phyloP scores from a whole-genome alignment of 2,888 invertebrate genomes.

The Itoplectis maculator region DNA sequence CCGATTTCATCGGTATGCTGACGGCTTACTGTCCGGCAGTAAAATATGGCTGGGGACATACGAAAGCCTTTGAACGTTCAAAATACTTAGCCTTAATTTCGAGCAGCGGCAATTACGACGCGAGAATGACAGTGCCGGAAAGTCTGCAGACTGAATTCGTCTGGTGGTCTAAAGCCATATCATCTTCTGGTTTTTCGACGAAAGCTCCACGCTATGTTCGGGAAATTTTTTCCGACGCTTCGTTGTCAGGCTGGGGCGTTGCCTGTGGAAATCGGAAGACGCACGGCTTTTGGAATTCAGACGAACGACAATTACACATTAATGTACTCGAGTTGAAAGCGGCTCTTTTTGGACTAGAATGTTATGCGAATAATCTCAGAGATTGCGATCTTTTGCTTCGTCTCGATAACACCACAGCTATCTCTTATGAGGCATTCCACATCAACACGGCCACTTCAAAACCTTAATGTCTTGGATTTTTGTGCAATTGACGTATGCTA shows the following conservation, averaged over 20 bases:
- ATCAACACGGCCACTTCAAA: too few relatives aligned
- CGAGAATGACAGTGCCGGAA: conserved; percentile 34
- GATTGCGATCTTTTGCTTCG: conserved; percentile 50
- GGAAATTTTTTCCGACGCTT: conserved; percentile 31
- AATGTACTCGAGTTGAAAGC: conserved; percentile 56
- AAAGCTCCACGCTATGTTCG: neutral
- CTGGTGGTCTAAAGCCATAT: conserved; percentile 44
- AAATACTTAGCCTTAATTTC: conserved; percentile 32
- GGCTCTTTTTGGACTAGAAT: conserved; percentile 54
- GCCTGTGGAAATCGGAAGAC: conserved; percentile 4
- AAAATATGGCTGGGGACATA: conserved; percentile 49
- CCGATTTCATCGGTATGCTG: conserved; percentile 40
- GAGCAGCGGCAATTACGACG: conserved; percentile 35
- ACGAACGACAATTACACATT: conserved; percentile 46
- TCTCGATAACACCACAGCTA: conserved; percentile 62
- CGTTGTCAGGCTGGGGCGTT: conserved; percentile 17
- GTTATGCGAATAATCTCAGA: conserved; percentile 45
- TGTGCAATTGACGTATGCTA: too few relatives aligned
- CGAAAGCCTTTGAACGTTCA: conserved; percentile 39
- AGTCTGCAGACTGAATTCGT: conserved; percentile 40
- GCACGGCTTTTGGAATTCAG: conserved; percentile 47
- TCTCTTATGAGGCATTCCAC: too few relatives aligned
- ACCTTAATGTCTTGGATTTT: too few relatives aligned
- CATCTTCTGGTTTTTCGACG: conserved; percentile 1
- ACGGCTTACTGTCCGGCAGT: conserved; percentile 46